Evolutionary conservation across 2,797 vertebrate species (phyloP).

Genomic region (Pipistrellus pipistrellus): DNA sequence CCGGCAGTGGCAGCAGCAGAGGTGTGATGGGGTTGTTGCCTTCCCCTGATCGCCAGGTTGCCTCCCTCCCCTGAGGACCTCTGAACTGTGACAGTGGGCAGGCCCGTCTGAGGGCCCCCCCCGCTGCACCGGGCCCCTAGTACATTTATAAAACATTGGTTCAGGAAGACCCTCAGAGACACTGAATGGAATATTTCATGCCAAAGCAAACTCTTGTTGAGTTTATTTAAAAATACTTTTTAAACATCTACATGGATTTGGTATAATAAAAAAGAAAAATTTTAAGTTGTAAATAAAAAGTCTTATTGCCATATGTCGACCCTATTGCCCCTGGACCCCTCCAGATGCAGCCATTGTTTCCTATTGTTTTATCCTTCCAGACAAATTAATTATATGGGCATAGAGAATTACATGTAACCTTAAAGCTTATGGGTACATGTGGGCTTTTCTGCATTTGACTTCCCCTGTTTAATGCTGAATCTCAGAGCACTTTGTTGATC

Average conservation of each 20-base stretch:
- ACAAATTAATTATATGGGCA: not conserved
- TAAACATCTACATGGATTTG: not conserved
- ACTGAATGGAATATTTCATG: not conserved
- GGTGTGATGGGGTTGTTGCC: too few species aligned
- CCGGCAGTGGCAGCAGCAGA: too few species aligned
- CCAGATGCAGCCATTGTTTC: not conserved
- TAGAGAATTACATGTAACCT: not conserved
- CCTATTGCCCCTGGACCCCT: not conserved
- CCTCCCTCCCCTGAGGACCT: too few species aligned
- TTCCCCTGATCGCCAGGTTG: too few species aligned
- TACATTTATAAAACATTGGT: not conserved
- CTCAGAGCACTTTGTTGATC: not conserved
- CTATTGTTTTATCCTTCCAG: not conserved
- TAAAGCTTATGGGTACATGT: not conserved
- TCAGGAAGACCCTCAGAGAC: not conserved
- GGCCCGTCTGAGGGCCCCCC: too few species aligned
- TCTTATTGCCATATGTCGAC: not conserved
- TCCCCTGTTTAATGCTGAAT: accelerated
- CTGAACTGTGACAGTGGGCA: too few species aligned
- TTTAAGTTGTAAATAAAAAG: not conserved
- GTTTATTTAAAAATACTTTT: not conserved
- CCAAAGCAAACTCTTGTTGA: not conserved
- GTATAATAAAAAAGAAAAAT: not conserved
- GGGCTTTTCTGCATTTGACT: not conserved
- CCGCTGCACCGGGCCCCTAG: too few species aligned